A percentile compares a stretch with the other conserved stretches of the same genome.
phyloP scores from a whole-genome alignment of 2,888 invertebrate genomes.

The Drosophila cognata region DNA sequence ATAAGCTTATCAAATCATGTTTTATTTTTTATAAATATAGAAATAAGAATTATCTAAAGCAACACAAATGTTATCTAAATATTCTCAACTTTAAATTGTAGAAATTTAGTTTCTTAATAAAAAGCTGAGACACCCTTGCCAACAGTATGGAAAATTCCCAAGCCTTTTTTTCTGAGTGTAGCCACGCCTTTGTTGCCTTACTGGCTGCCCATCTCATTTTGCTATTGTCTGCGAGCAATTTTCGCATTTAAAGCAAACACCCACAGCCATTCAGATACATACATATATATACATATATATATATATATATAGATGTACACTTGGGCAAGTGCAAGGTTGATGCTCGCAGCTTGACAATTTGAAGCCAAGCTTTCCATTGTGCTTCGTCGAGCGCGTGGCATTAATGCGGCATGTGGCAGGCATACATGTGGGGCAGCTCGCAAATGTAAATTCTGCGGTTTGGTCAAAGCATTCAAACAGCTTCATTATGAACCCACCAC shows the following conservation, averaged over 20 bases:
- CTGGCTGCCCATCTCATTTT: neutral
- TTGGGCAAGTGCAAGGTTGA: conserved; percentile 3
- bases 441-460: conserved; percentile 64
- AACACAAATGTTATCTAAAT: neutral
- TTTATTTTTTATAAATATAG: neutral
- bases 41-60: neutral
- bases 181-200: conserved; percentile 39
- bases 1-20: too few species aligned
- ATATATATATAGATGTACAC: neutral
- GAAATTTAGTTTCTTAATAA: neutral
- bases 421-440: conserved; percentile 24
- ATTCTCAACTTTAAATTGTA: too few species aligned
- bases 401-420: conserved; percentile 59
- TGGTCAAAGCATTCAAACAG: conserved; percentile 36
- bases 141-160: neutral
- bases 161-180: neutral
- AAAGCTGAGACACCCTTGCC: neutral
- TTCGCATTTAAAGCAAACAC: conserved; percentile 45
- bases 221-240: conserved; percentile 49
- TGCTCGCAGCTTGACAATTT: conserved; percentile 43
- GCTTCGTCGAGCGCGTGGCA: conserved; percentile 57
- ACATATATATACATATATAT: neutral
- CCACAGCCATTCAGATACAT: neutral
- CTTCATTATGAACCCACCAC: conserved; percentile 49
- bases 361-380: conserved; percentile 33